Base-by-base conservation (phyloP, 35 echinoderm and acorn worm species). In the Holothuria glaberrima region DNA sequence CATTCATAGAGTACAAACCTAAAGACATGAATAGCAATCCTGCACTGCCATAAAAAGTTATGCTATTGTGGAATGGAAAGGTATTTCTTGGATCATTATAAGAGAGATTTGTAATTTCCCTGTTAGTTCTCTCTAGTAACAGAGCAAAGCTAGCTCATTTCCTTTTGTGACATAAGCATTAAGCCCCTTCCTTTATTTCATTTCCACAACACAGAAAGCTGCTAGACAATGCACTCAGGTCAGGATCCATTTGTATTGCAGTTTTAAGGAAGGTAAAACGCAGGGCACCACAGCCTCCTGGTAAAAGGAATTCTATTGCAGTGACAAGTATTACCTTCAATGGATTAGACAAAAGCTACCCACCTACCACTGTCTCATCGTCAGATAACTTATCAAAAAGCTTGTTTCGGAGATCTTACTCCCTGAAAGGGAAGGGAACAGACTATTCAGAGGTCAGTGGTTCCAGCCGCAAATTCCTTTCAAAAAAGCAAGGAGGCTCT, bases 191-290 rank as follows among this genome's bases (percentile, higher is more conserved):
- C 80, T 63, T 61, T 61, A 31, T 84, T 84, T 63, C 80, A 84
- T 84, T 61, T 78, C 36, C 74, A 84, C 80, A 58, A 19, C 80
- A 61, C 80, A 84, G 80, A 21, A 84, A 84, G 30, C 80, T 84
- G 59, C 58, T 84, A 56, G 80, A 84, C n/a, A 59, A 84, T 84
- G 80, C 80, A 61, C 80, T 84, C 57, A 84, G 31, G 80, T 84
- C 80, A 58, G 80, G 80, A 22, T 28, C 80, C 48, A 18, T 84
- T n/a, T 84, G 80, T 63, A 21, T 84, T n/a, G 80, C 80, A n/a
- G 46, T 84, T 1, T 54, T 84, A 30, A 84, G 80, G 80, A 84
- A 63, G 31, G 54, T 84, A 7, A 84, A 84, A 84, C 48, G 80
- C 22, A 84, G 31, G 58, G 80, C 80, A 27, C 80, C 80, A n/a